Base-by-base conservation (phyloP, 2,797 vertebrate species). In the Hypotaenidia philippensis region DNA sequence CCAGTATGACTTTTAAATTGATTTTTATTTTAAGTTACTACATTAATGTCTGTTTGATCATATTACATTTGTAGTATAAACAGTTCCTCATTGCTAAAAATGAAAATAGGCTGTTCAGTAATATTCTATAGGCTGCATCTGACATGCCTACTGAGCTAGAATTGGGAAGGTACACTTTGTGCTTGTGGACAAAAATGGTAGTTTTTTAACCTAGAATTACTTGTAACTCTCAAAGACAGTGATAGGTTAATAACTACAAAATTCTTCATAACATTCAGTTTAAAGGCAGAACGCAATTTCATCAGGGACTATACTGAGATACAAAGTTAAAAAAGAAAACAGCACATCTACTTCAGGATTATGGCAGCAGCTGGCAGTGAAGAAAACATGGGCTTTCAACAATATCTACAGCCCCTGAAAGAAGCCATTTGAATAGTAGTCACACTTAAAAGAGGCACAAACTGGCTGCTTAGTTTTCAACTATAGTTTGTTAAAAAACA, bases 361-460 rank as follows among this genome's bases (percentile, higher is more conserved):
- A 71, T 15, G 27, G 52, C n/a, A 75, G 78, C 64, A 83, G n/a
- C 74, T 75, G 75, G 60, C 72, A 80, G 21, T 40, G 44, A 87
- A 79, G 69, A 81, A 59, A 22, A 41, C 17, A 71, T 4, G 10
- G 26, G 14, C 27, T 82, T 74, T 89, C 74, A 87, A 78, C 25
- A 79, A 4, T 29, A 87, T 50, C 32, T 53, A 25, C 7, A 16
- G 41, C 23, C 53, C 63, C 57, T 78, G 69, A 81, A 75, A 17
- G 32, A 15, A 83, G 53, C 23, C 26, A 74, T 87, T 77, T 82
- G 31, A 74, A 60, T 41, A 93, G 70, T 23, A 57, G 66, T 34
- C 57, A 90, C 77, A 45, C 57, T 94, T 93, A 83, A 9, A 60
- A 68, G 94, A 83, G 57, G 45, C 41, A 81, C 45, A 93, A 90